Base-by-base conservation (phyloP, 2,888 invertebrate species). In the Drosophila crucigera region DNA sequence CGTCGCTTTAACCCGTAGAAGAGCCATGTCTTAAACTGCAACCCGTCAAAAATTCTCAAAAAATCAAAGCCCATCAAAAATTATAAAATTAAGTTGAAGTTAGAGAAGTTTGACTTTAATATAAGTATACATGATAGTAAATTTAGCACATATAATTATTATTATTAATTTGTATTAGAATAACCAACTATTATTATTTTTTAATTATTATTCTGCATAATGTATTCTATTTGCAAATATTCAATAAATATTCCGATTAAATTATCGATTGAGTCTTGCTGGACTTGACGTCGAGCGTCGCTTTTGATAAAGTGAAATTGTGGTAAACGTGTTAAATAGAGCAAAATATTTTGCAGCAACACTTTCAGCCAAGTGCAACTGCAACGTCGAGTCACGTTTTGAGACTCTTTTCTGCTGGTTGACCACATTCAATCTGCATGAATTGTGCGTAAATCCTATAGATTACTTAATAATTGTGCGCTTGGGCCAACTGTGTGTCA, bases 401-500 rank as follows among this genome's bases (percentile, higher is more conserved):
- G 14, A 28, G 33, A n/a, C 16, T 37, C 35, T 37, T 41, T 53
- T 30, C 28, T 43, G 41, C 31, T 19, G 4, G 33, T 47, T 22
- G 54, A 49, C 39, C 56, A 52, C 41, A 41, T 35, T 39, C 39
- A 53, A 28, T 54, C 16, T 30, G 47, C 4, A 30, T 22, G 59
- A 35, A 30, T 31, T 67, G 60, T 47, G 22, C 43, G 39, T 35
- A 69, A 77, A 64, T 70, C 68, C 43, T 41, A 10, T 33, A 55
- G 68, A 76, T 68, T 68, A 70, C 60, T 80, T 70, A 76, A 80
- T 73, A 80, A 80, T 76, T 76, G 76, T 60, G 64, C 52, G 55
- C 58, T 30, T 53, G 75, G 58, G 22, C 5, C 72, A 60, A 61
- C 49, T 55, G 63, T 70, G 74, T 78, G 78, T 64, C 75, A 78